These are phyloP conservation scores for Eidolon helvum DNA, from an alignment of 2,113 vertebrate genomes.

Conservation along the genomic window DNA sequence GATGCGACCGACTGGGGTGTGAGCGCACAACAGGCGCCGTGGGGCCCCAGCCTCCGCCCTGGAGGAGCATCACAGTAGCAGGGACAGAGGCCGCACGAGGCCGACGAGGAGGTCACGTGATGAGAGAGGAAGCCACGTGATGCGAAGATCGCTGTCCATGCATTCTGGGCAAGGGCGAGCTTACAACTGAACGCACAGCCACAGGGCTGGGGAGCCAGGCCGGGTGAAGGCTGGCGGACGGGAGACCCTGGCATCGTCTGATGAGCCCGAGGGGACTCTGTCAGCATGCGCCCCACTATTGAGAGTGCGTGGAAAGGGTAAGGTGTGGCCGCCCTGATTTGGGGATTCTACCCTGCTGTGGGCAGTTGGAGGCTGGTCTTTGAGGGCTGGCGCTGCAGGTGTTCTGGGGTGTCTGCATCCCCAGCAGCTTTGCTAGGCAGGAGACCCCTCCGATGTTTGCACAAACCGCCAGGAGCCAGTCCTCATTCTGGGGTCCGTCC, in stretches of 20 bases:
- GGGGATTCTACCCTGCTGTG: no score
- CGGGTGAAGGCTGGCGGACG: not conserved
- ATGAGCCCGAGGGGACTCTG: no score
- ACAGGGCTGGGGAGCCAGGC: not conserved
- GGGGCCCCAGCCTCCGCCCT: no score
- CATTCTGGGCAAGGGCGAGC: not conserved
- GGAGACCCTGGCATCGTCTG: not conserved
- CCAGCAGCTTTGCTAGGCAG: no score
- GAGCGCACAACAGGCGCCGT: rapidly evolving
- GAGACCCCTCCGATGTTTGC: no score
- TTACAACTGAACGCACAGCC: not conserved
- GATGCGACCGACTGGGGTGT: not conserved
- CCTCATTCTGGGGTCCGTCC: no score
- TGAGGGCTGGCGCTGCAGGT: no score
- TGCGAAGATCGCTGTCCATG: no score
- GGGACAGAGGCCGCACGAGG: not conserved
- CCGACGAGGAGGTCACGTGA: not conserved
- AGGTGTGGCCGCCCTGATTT: not conserved
- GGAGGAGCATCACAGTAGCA: not conserved
- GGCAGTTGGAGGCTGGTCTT: no score
- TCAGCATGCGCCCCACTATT: rapidly evolving
- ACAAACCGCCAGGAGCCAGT: no score
- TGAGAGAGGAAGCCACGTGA: not conserved
- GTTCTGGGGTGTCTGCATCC: no score
- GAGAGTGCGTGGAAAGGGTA: not conserved